These are phyloP conservation scores for Nephrotoma flavescens DNA, from an alignment of 2,888 invertebrate species.

Conservation along the genomic window DNA sequence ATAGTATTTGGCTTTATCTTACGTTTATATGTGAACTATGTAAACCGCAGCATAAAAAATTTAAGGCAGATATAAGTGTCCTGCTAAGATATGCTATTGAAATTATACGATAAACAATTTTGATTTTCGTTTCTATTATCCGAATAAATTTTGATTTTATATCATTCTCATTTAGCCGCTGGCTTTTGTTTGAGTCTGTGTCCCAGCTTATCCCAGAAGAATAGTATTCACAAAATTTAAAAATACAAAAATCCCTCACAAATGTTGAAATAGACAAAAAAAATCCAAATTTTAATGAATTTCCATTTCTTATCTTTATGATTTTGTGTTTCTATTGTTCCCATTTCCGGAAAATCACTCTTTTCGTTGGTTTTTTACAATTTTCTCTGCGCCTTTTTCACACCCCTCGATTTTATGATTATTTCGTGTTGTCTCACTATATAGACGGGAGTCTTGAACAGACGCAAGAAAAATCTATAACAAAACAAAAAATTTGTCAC, in stretches of 20 bases:
- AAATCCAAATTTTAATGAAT: not conserved
- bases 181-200: not conserved
- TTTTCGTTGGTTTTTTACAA: not conserved
- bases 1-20: too few relatives aligned
- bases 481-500: not conserved
- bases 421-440: not conserved
- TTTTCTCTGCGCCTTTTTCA: not conserved
- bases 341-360: not conserved
- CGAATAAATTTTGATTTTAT: too few relatives aligned
- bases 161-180: too few relatives aligned
- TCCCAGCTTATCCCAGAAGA: not conserved
- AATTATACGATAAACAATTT: too few relatives aligned
- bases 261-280: not conserved
- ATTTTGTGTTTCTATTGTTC: not conserved
- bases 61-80: too few relatives aligned
- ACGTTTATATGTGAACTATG: too few relatives aligned
- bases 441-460: not conserved
- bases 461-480: not conserved
- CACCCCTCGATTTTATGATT: not conserved
- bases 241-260: not conserved
- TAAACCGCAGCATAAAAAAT: too few relatives aligned
- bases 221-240: not conserved
- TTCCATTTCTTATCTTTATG: not conserved
- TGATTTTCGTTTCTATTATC: too few relatives aligned
- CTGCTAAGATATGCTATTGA: too few relatives aligned